These are phyloP conservation scores for Sylvilagus bachmani DNA, from an alignment of 2,113 vertebrate species.

Conservation along the genomic window DNA sequence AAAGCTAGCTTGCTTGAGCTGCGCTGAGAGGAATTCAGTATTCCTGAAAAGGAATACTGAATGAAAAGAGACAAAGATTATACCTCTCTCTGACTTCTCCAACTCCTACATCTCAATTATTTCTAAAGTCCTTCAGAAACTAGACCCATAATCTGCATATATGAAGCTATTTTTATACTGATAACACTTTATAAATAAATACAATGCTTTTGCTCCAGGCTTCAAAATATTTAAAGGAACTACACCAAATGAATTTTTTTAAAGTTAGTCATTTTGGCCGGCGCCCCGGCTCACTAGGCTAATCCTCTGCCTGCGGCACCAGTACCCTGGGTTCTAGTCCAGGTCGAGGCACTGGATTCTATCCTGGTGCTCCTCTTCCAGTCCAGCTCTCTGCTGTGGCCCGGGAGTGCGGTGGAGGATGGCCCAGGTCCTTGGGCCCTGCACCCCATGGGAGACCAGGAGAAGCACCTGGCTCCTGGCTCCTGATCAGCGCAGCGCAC, in stretches of 20 bases:
- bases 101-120: background rate
- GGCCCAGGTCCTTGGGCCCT: too few relatives aligned
- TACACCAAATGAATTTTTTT: background rate
- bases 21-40: background rate
- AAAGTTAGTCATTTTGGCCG: background rate
- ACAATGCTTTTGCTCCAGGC: background rate
- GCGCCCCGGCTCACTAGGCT: too few relatives aligned
- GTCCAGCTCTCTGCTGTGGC: too few relatives aligned
- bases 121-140: constrained; percentile 36
- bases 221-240: constrained; percentile 57
- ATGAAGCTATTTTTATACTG: constrained; percentile 22
- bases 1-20: constrained; percentile 12
- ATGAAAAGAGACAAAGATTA: constrained; percentile 1
- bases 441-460: too few relatives aligned
- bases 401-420: too few relatives aligned
- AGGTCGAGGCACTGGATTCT: too few relatives aligned
- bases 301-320: too few relatives aligned
- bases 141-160: background rate
- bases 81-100: background rate
- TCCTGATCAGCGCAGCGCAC: too few relatives aligned
- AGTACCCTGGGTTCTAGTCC: too few relatives aligned
- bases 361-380: too few relatives aligned
- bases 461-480: too few relatives aligned
- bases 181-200: constrained; percentile 49
- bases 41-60: background rate